These are phyloP conservation scores for Sphenodon punctatus DNA, from an alignment of 2,797 vertebrate species.

Conservation along the genomic window DNA sequence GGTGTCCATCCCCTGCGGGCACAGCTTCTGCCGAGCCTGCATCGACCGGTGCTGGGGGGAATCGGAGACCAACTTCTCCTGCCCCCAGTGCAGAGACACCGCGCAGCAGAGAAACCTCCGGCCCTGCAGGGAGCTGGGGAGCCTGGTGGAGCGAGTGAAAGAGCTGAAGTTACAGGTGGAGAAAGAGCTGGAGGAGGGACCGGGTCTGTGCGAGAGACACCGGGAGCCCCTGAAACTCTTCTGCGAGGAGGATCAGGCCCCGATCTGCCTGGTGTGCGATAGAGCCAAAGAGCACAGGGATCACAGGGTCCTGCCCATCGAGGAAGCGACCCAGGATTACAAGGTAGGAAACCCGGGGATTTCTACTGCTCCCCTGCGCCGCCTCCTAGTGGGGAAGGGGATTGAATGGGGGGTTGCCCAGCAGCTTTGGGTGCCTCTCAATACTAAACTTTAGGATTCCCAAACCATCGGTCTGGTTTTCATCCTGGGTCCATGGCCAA, in stretches of 20 bases:
- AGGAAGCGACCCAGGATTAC: constrained; percentile 61
- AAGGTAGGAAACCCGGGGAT: too few relatives aligned
- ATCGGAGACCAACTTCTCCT: constrained; percentile 35
- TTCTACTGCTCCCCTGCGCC: too few relatives aligned
- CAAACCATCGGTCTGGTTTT: too few relatives aligned
- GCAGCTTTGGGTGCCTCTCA: too few relatives aligned
- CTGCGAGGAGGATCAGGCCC: constrained; percentile 53
- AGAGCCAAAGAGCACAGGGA: constrained; percentile 55
- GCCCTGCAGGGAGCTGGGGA: constrained; percentile 38
- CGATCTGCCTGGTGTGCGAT: constrained; percentile 66
- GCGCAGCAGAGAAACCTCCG: constrained; percentile 58
- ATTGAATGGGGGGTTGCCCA: too few relatives aligned
- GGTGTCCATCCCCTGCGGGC: constrained; percentile 8
- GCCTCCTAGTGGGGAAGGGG: too few relatives aligned
- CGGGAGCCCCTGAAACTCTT: constrained; percentile 57
- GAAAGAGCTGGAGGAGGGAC: background rate
- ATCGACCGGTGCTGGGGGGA: background rate
- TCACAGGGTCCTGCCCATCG: constrained; percentile 46
- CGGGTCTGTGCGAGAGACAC: constrained; percentile 14
- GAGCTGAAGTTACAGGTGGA: rapidly evolving
- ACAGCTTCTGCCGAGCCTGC: constrained; percentile 19
- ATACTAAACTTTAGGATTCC: too few relatives aligned
- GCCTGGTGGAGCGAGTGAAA: constrained; percentile 39
- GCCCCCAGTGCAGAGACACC: constrained; percentile 57
- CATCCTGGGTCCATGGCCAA: too few relatives aligned